Evolutionary conservation across 1,140 invertebrate species (phyloP), one percentile per base, ranked within the genome.

Genomic region (Paraescarpia echinospica): DNA sequence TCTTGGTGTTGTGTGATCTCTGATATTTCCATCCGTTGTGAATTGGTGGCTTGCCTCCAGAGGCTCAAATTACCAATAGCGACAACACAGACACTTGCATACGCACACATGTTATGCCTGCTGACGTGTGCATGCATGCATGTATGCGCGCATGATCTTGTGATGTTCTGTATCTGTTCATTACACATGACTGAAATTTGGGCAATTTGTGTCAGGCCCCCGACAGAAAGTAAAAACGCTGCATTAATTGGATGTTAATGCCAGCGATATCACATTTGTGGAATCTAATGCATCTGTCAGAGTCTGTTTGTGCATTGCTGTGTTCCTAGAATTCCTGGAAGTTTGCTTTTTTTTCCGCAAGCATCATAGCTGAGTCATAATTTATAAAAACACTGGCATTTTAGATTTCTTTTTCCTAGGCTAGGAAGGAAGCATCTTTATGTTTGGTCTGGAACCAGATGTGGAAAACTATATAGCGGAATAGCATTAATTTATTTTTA

Each of bases 121-220:
- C 89, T 34, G 34, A 92, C 27, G 89, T 92, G 89, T 89, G 89
- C 33, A 92, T 89, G 89, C 51, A 92, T 34, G 89, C 33, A 92
- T 31, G 27, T 1, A 77, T 27, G 22, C 59, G 0, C 22, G 59
- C 2, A 77, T 31, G n/a, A 90, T 27, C 34, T 90, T 90, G 18
- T 90, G 90, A 90, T 90, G n/a, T 90, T 33, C 34, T 90, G 27
- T 33, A 22, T 34, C n/a, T 90, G 90, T 90, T 77, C 59, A 41
- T 41, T 41, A 6, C 12, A 12, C 4, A 41, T 12, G 41, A 6
- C 59, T 77, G 14, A 14, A 77, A 77, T 77, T 77, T 77, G 59
- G 59, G 59, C 59, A 77, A 77, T 77, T 77, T 77, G 59, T 77
- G 59, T 12, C 59, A 27, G 9, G 22, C 27, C 4, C 27, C 59